phyloP scores from a whole-genome alignment of 2,113 vertebrate species.

The Lepus timidus region DNA sequence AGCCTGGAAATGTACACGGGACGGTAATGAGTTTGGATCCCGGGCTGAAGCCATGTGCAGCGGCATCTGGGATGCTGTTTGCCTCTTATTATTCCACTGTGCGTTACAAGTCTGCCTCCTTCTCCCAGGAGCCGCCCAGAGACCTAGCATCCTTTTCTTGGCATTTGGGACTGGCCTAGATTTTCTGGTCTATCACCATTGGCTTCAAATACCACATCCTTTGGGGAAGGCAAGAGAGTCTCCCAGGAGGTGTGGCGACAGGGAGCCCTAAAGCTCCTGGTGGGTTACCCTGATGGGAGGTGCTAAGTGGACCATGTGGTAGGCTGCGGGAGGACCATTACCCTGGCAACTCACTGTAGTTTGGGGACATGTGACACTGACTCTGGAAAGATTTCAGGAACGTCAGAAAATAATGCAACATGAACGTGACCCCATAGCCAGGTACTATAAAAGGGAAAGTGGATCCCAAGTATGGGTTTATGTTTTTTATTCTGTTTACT shows the following conservation, averaged over 20 bases:
- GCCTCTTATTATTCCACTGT: background rate
- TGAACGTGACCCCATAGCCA: background rate
- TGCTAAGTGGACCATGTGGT: background rate
- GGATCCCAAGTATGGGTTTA: background rate
- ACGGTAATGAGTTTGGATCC: background rate
- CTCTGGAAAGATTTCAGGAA: background rate
- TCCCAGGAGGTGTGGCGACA: background rate
- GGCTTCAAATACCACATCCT: background rate
- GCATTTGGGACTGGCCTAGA: background rate
- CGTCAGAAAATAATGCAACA: background rate
- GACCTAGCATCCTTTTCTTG: background rate
- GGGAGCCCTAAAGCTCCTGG: background rate
- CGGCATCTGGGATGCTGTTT: constrained; percentile 40
- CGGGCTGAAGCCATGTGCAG: constrained; percentile 15
- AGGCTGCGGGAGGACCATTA: background rate
- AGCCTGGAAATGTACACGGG: constrained; percentile 14
- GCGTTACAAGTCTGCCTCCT: background rate
- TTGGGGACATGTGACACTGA: background rate
- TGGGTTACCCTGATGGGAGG: background rate
- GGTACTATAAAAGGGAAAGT: background rate
- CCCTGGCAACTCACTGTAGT: background rate
- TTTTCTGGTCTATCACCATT: background rate
- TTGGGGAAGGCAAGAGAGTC: background rate
- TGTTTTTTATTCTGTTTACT: too few relatives aligned
- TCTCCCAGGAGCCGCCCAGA: background rate